Percentiles rank a stretch among this genome's conserved stretches.
Evolutionary conservation across 2,888 invertebrate genomes (phyloP).

Genomic region (Zaprionus obscuricornis): DNA sequence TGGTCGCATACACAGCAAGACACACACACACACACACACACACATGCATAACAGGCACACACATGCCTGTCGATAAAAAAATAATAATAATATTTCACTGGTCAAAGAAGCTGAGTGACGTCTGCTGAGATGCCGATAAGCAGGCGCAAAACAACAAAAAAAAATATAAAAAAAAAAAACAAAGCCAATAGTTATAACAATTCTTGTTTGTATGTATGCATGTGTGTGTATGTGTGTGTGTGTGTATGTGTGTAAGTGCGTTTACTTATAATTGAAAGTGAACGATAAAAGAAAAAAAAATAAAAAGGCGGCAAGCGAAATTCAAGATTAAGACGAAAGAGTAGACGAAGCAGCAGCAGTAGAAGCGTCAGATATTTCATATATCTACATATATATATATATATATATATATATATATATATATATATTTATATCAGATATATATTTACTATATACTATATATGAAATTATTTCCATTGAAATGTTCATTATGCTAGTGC

Average conservation of each 20-base stretch:
- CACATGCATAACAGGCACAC: too few species aligned
- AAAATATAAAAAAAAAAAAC: background rate
- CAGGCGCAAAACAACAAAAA: conserved; percentile 5
- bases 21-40: background rate
- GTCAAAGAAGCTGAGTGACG: conserved; percentile 34
- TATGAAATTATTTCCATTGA: too few species aligned
- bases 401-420: conserved; percentile 1
- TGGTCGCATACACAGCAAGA: too few species aligned
- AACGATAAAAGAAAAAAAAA: conserved; percentile 13
- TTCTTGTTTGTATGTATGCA: too few species aligned
- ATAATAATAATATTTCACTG: too few species aligned
- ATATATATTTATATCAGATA: background rate
- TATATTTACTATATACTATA: background rate
- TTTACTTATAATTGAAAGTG: background rate
- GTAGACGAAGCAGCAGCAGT: background rate
- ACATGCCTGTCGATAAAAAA: conserved; percentile 31
- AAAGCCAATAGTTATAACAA: too few species aligned
- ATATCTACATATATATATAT: background rate
- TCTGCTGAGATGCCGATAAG: conserved; percentile 27
- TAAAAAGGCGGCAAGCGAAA: too few species aligned
- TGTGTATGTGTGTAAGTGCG: too few species aligned
- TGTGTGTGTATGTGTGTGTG: too few species aligned
- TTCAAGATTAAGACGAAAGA: background rate
- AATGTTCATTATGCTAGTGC: too few species aligned
- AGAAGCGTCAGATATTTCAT: background rate